These are phyloP conservation scores for Galerucella nymphaeae DNA, from an alignment of 2,888 invertebrate genomes.

Conservation along the genomic window DNA sequence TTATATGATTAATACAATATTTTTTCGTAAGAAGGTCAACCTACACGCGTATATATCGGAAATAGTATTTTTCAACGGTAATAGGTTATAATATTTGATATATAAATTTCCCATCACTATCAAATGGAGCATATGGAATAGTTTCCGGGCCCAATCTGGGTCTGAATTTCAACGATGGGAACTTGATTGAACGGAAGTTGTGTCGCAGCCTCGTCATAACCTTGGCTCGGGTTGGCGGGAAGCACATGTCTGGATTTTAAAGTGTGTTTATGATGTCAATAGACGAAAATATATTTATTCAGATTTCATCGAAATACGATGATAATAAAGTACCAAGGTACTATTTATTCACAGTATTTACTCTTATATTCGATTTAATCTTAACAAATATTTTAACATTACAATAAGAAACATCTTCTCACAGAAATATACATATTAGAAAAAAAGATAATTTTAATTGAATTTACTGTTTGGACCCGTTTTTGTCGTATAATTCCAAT, in stretches of 20 bases:
- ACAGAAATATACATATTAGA: not conserved
- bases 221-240: slow-evolving; percentile 31
- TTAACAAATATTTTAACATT: not conserved
- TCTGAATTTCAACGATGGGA: slow-evolving; percentile 43
- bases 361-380: not conserved
- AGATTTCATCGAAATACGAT: slow-evolving; percentile 1
- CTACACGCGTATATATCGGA: not conserved
- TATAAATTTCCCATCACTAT: slow-evolving; percentile 2
- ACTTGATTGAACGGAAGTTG: slow-evolving; percentile 49
- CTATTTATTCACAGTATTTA: slow-evolving; percentile 4
- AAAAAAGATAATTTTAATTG: not conserved
- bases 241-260: slow-evolving; percentile 33
- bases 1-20: not conserved
- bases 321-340: slow-evolving; percentile 3
- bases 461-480: no score
- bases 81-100: not conserved
- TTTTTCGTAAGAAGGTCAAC: slow-evolving; percentile 3
- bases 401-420: no score
- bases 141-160: slow-evolving; percentile 27
- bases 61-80: not conserved
- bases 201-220: slow-evolving; percentile 42
- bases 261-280: slow-evolving; percentile 16
- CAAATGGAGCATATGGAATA: slow-evolving; percentile 23
- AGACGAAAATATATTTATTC: slow-evolving; percentile 12
- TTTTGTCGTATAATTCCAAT: no score